Evolutionary conservation across 2,113 vertebrate genomes (phyloP).

Genomic region (Menura novaehollandiae): DNA sequence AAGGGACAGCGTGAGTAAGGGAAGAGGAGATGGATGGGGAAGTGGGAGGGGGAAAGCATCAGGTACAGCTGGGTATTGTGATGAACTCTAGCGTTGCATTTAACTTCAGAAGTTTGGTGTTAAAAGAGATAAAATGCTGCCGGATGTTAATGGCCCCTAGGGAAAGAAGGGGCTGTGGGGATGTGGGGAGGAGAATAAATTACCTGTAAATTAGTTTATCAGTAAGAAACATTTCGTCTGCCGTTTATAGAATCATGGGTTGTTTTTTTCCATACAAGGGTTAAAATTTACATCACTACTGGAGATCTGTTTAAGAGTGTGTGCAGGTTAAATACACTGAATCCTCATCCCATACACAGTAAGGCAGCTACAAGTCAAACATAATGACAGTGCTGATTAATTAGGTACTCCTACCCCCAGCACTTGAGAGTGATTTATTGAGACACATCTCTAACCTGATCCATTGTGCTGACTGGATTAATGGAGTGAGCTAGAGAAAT

Average conservation of each 20-base stretch:
- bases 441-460: constrained; percentile 81
- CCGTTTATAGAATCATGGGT: not conserved
- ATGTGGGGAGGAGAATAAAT: not conserved
- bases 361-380: constrained; percentile 85
- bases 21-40: not conserved
- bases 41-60: not conserved
- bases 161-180: too few species aligned
- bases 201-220: not conserved
- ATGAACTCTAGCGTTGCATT: not conserved
- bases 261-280: constrained; percentile 60
- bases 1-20: not conserved
- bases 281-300: constrained; percentile 71
- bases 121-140: not conserved
- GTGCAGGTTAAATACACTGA: constrained; percentile 78
- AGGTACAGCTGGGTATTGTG: not conserved
- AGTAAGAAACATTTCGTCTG: not conserved
- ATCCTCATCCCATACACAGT: constrained; percentile 79
- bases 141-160: not conserved
- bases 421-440: constrained; percentile 85
- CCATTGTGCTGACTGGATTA: constrained; percentile 84
- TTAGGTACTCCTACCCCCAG: constrained; percentile 81
- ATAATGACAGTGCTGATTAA: constrained; percentile 87
- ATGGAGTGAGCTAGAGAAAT: constrained; percentile 79
- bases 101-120: not conserved
- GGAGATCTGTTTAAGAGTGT: constrained; percentile 75